phyloP scores from a whole-genome alignment of 2,888 invertebrate genomes.

The Anaspis maculata region DNA sequence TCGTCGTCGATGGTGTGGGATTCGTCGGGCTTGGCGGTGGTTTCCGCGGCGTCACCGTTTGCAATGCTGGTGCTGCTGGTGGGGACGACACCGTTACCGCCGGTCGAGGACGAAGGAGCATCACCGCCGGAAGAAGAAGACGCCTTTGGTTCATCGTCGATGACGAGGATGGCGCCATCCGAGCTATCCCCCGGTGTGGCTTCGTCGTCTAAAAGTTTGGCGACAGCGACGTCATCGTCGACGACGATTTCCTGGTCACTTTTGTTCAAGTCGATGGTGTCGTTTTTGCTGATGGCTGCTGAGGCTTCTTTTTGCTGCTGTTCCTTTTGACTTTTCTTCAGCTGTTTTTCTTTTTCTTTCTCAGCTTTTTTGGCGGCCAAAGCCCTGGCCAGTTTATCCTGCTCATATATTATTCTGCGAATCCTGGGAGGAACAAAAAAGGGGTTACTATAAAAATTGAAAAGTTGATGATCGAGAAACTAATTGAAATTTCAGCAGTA shows the following conservation, averaged over 20 bases:
- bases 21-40: constrained; percentile 1
- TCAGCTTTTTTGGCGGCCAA: constrained; percentile 20
- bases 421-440: too few relatives aligned
- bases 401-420: too few relatives aligned
- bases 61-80: too few relatives aligned
- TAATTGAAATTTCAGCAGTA: too few relatives aligned
- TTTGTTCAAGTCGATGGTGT: constrained; percentile 12
- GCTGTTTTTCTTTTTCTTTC: constrained; percentile 5
- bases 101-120: neutral
- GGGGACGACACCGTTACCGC: neutral
- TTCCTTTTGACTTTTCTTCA: neutral
- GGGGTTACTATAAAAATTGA: too few relatives aligned
- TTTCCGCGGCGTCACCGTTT: neutral
- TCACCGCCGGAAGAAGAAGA: constrained; percentile 17
- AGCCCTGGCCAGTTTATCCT: constrained; percentile 20
- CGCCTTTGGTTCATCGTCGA: constrained; percentile 24
- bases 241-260: constrained; percentile 24
- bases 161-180: constrained; percentile 26
- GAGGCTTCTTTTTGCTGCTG: too few relatives aligned
- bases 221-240: constrained; percentile 23
- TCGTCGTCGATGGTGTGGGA: constrained; percentile 1
- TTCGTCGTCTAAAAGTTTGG: constrained; percentile 29
- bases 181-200: constrained; percentile 41
- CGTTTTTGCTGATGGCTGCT: too few relatives aligned
- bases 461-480: too few relatives aligned